Percentiles rank a stretch among this genome's conserved stretches.
Evolutionary conservation across 2,113 vertebrate genomes (phyloP).

Genomic region (Chaetura pelagica): DNA sequence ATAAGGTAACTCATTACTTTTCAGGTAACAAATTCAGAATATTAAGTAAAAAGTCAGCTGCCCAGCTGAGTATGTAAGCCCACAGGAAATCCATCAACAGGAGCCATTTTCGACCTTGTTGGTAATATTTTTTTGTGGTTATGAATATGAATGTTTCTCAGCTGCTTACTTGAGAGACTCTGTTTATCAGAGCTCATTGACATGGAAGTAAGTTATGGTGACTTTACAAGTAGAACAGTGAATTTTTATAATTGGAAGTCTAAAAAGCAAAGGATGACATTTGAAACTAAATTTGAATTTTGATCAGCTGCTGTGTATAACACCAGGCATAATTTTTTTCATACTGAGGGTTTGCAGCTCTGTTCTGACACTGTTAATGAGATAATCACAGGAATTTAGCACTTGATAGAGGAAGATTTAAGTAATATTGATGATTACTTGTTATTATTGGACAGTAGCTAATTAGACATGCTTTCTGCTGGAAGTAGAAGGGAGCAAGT

Average conservation of each 20-base stretch:
- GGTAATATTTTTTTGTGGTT: not conserved
- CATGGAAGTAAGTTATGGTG: not conserved
- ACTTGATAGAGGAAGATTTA: not conserved
- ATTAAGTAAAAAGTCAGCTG: not conserved
- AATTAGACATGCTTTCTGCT: not conserved
- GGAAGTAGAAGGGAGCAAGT: not conserved
- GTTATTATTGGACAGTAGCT: not conserved
- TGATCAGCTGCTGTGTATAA: not conserved
- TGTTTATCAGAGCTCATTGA: not conserved
- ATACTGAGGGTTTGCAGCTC: not conserved
- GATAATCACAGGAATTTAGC: not conserved
- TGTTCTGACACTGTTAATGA: not conserved
- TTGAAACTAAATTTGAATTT: not conserved
- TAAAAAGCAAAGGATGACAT: not conserved
- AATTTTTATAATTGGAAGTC: not conserved
- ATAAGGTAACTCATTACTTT: not conserved
- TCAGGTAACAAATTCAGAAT: not conserved
- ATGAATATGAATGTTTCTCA: not conserved
- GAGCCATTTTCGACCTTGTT: not conserved
- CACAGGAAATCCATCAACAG: not conserved
- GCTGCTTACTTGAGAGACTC: not conserved
- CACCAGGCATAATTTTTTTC: not conserved
- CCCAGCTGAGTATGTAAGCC: not conserved
- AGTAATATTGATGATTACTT: not conserved
- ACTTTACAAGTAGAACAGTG: not conserved